Evolutionary conservation across 2,888 invertebrate genomes (phyloP), one percentile per base, ranked within the genome.

Genomic region (Sacculina carcini): DNA sequence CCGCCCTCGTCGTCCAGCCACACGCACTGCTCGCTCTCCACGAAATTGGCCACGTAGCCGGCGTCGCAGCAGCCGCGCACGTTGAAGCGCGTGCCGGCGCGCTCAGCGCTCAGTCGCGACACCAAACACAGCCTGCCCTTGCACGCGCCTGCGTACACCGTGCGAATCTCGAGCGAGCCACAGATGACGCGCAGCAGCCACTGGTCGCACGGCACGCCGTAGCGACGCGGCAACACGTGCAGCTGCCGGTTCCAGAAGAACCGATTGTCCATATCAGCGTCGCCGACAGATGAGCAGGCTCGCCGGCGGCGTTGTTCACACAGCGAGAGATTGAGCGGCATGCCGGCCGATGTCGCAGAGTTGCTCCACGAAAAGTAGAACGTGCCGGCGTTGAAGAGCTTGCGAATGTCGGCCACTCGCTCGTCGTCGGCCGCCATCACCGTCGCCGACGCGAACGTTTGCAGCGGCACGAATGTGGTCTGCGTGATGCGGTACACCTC

Each of bases 11-110:
- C 55, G 63, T 96, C 94, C 60, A 86, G 73, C 63, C 78, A 83
- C 59, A 89, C 81, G 16, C 90, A 84, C 71, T 99, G 98, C 68
- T 98, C 98, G 1, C 98, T 99, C 73, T 99, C 98, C 28, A 96
- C 96, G 73, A 99, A 99, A 71, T 99, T 99, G 1, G 98, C 98
- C 16, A 98, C 98, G 70, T 92, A 84, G 0, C 98, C 98, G 65
- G 92, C 89, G 69, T 99, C 98, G 67, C 99, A 96, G 57, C 84
- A 85, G n/a, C 98, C 98, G 58, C 98, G 73, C 0, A 96, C 94
- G 70, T 96, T 94, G 65, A 98, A 99, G 58, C 86, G 72, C 24
- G 98, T 99, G 28, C 98, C 98, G 51, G 96, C 96, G 59, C 98
- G 72, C 68, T 99, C 96, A 68, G 90, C 94, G 64, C 92, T 92